These are phyloP conservation scores for Mastigias papua DNA, from an alignment of 30 jellyfish, hydroid and myxozoan species.

Conservation along the genomic window DNA sequence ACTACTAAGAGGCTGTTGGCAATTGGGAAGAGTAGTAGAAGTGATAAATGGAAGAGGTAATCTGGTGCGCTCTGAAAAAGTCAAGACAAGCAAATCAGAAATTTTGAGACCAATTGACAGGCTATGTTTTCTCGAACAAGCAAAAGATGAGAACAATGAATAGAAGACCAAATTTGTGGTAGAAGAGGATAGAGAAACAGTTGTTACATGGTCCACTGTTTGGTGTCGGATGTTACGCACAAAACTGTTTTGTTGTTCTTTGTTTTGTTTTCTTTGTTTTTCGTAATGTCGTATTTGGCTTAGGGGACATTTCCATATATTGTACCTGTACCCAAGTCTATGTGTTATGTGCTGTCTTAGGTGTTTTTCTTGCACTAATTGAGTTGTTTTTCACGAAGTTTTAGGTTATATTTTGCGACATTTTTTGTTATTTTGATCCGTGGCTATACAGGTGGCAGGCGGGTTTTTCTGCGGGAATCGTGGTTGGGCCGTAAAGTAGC, in stretches of 20 bases:
- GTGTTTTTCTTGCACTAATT: not conserved
- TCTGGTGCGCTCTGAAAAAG: constrained; percentile 50
- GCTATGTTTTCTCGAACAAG: constrained; percentile 30
- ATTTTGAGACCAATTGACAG: constrained; percentile 39
- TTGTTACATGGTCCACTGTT: too few species aligned
- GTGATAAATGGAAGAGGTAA: constrained; percentile 30
- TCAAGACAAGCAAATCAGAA: constrained; percentile 27
- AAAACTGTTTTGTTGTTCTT: not conserved
- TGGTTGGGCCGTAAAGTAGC: not conserved
- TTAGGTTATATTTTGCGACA: not conserved
- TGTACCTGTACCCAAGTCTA: too few species aligned
- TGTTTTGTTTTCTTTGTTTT: too few species aligned
- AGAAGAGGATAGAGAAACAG: too few species aligned
- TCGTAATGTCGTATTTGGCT: not conserved
- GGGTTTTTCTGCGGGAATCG: not conserved
- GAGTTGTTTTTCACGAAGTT: not conserved
- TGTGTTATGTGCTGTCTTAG: not conserved
- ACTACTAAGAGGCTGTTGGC: constrained; percentile 36
- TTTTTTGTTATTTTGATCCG: not conserved
- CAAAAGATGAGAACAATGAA: not conserved
- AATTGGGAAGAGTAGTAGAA: constrained; percentile 20
- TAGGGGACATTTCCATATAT: not conserved
- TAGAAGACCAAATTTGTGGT: too few species aligned
- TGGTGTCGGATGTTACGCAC: not conserved
- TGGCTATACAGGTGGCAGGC: not conserved